Evolutionary conservation across 1,140 invertebrate species (phyloP), one percentile per base, ranked within the genome.

Genomic region (Spodoptera litura): DNA sequence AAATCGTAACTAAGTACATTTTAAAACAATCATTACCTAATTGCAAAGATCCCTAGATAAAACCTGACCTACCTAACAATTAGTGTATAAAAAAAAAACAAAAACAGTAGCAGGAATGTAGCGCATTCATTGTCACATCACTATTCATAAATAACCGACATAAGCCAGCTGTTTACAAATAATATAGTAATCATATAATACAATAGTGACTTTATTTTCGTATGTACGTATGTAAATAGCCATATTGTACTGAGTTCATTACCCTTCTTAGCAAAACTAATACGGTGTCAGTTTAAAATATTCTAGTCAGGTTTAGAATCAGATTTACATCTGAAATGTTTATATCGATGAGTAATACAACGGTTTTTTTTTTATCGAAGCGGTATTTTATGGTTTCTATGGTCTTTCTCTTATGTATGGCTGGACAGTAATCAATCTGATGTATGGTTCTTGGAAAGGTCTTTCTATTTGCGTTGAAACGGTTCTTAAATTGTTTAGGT

Each of bases 191-290:
- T 66, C 35, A 62, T 79, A 81, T 62, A 71, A 72, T 77, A 81
- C 68, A 71, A 72, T 77, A 80, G 79, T 79, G 78, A 82, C 70
- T 59, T 62, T 83, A 76, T 79, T 86, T 85, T 80, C 1, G 31
- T 80, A 61, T 44, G 15, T 62, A 13, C 15, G 78, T 86, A 87
- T 84, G 80, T 83, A 78, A 88, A 87, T 84, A 27, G 64, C 52
- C 68, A 81, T 83, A 88, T 90, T 88, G 88, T 88, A 59, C 62
- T 10, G 78, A 83, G 85, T 87, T 89, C 85, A 79, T 86, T 90
- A 80, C 84, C 81, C 80, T 66, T 52, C 56, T 79, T 81, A 73
- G 80, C 84, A 83, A 83, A 85, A 84, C 82, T 84, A 81, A 71
- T 31, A 56, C 78, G 77, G 68, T 66, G 68, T 79, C 62, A 53